phyloP scores from a whole-genome alignment of 2,113 vertebrate species.

The Myrmophylax atrothorax region DNA sequence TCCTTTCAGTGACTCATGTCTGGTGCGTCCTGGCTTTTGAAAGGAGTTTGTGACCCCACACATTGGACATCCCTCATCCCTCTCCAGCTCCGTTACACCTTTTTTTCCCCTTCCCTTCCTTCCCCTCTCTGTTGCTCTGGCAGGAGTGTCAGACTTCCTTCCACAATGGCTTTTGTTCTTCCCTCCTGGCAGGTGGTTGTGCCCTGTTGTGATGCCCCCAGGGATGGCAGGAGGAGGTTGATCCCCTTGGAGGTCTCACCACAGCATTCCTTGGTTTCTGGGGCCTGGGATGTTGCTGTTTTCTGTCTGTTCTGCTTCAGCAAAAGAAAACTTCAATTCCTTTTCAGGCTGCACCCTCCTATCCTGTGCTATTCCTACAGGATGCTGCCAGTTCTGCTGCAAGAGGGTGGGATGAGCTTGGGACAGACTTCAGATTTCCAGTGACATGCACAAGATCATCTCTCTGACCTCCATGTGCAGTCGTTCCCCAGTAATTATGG shows the following conservation, averaged over 20 bases:
- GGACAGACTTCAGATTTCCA: not conserved
- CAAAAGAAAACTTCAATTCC: not conserved
- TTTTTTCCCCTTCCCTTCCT: not conserved
- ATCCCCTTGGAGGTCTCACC: not conserved
- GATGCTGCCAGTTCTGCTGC: not conserved
- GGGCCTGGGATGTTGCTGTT: not conserved
- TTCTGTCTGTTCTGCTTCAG: not conserved
- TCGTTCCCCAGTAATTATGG: not conserved
- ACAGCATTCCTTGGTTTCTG: not conserved
- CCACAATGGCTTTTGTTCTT: not conserved
- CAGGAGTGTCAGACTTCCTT: not conserved
- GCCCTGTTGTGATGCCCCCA: not conserved
- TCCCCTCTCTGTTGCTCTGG: not conserved
- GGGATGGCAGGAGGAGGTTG: not conserved
- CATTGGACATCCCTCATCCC: not conserved
- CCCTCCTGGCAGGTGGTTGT: not conserved
- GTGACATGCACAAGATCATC: not conserved
- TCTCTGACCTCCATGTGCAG: not conserved
- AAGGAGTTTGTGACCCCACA: not conserved
- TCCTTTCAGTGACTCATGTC: constrained; percentile 5
- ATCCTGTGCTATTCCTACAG: not conserved
- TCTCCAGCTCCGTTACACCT: not conserved
- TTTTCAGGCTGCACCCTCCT: not conserved
- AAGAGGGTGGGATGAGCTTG: not conserved
- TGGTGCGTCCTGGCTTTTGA: not conserved